Conservation (phyloP, 2,113 vertebrate genomes). For the Cyanoramphus novaezelandiae region DNA sequence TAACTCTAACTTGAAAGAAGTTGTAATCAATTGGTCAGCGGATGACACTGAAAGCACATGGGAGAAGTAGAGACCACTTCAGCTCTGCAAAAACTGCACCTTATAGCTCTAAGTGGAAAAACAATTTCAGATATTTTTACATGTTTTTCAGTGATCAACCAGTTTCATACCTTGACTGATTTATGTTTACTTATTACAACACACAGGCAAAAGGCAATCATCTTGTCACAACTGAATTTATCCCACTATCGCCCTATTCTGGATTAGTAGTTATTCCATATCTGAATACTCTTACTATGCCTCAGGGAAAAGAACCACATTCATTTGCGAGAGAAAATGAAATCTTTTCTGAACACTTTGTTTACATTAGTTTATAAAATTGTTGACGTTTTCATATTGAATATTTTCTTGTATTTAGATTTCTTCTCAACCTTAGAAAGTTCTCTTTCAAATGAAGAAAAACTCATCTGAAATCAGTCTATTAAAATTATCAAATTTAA, state of each 20-base stretch:
- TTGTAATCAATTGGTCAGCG: not conserved
- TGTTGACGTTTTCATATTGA: not conserved
- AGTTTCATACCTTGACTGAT: not conserved
- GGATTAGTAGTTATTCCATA: not conserved
- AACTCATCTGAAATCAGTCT: not conserved
- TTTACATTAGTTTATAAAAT: not conserved
- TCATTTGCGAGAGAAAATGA: slow-evolving; percentile 1
- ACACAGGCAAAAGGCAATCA: not conserved
- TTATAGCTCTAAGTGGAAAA: not conserved
- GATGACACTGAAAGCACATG: not conserved
- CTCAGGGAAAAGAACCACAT: not conserved
- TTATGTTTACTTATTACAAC: not conserved
- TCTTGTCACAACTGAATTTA: slow-evolving; percentile 9
- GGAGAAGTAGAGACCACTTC: not conserved
- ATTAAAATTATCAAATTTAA: not conserved
- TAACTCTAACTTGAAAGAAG: not conserved
- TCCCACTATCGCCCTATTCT: not conserved
- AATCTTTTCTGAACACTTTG: not conserved
- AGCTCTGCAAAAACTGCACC: not conserved
- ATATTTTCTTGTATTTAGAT: not conserved
- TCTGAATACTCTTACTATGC: not conserved
- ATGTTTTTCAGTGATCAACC: not conserved
- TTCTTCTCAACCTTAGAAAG: not conserved
- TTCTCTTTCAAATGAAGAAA: not conserved
- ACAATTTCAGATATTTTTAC: not conserved